These are phyloP conservation scores for Rutilus rutilus DNA, from an alignment of 2,113 vertebrate species.

Conservation along the genomic window DNA sequence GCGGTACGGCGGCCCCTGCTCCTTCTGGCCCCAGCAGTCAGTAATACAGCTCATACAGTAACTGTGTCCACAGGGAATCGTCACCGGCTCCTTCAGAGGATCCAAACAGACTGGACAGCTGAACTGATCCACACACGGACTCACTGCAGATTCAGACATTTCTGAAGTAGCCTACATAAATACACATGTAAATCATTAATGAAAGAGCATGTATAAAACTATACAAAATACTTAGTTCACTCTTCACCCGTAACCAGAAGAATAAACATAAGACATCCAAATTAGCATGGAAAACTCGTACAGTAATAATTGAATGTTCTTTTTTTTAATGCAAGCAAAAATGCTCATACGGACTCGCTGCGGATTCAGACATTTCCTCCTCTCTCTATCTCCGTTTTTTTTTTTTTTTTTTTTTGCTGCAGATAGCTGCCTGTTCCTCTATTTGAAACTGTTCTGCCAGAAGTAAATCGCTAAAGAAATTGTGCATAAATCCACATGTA, in stretches of 20 bases:
- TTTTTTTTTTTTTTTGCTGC: background rate
- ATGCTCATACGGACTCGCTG: too few relatives aligned
- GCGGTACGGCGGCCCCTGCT: constrained; percentile 11
- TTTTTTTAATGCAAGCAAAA: background rate
- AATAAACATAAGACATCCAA: too few relatives aligned
- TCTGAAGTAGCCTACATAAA: too few relatives aligned
- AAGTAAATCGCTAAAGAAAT: background rate
- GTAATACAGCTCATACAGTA: constrained; percentile 39
- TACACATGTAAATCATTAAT: too few relatives aligned
- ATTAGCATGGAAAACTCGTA: background rate
- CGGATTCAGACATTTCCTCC: background rate
- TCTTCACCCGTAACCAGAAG: background rate
- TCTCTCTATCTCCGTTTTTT: too few relatives aligned
- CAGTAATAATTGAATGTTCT: background rate
- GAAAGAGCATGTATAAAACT: too few relatives aligned
- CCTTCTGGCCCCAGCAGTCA: constrained; percentile 10
- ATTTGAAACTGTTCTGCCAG: background rate
- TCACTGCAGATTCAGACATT: background rate
- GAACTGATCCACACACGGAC: constrained; percentile 6
- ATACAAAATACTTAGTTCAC: too few relatives aligned
- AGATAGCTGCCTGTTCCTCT: background rate
- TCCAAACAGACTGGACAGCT: background rate
- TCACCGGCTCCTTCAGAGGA: constrained; percentile 13
- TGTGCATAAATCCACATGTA: too few relatives aligned
- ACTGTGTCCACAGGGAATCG: constrained; percentile 52